These are phyloP conservation scores for Mnemiopsis leidyi DNA, from an alignment of 37 sponge, comb jelly and placozoan species.

Conservation along the genomic window DNA sequence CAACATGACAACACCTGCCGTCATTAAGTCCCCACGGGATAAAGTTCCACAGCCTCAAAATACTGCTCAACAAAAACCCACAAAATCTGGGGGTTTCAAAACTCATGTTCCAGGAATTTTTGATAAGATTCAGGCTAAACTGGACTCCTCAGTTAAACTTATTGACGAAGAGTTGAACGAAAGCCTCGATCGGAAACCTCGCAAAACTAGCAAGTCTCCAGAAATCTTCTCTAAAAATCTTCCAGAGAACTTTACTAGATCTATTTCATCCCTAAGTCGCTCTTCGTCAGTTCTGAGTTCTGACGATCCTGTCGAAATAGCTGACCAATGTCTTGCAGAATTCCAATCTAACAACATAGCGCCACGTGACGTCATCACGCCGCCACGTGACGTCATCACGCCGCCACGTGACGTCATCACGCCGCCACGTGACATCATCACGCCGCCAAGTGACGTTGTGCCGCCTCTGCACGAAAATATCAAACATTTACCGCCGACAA, in stretches of 20 bases:
- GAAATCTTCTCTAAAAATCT: no score
- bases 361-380: constrained; percentile 1
- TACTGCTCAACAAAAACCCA: background rate
- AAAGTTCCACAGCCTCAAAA: background rate
- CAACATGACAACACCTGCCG: background rate
- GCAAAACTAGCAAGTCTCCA: background rate
- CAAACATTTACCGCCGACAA: background rate
- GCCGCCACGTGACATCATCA: background rate
- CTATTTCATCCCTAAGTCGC: background rate
- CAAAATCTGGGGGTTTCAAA: background rate
- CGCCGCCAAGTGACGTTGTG: background rate
- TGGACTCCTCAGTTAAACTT: background rate
- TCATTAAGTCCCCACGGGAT: background rate
- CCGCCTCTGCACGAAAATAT: background rate
- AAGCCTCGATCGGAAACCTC: background rate
- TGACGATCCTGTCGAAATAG: constrained; percentile 1
- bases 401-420: background rate
- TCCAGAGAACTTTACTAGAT: no score
- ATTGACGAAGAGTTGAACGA: background rate
- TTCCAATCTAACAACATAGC: background rate
- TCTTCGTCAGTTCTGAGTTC: background rate
- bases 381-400: background rate
- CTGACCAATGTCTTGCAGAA: background rate
- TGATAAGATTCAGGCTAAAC: background rate
- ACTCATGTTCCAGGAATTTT: constrained; percentile 10